Percentiles rank a stretch among this genome's conserved stretches.
Conservation (phyloP, 2,888 invertebrate genomes). For the Ptychoptera contaminata region DNA sequence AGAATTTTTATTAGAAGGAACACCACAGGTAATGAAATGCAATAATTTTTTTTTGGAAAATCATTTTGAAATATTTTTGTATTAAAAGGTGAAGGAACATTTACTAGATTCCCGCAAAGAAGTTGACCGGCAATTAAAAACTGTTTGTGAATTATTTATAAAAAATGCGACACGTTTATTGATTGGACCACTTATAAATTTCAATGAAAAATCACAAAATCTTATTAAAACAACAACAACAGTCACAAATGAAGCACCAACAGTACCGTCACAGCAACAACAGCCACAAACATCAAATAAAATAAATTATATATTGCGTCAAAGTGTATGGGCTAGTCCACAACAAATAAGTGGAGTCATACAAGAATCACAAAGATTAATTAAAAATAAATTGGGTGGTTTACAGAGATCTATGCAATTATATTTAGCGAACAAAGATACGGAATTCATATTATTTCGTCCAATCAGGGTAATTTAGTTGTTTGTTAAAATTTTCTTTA, state of each 20-base stretch:
- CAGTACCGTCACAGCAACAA: not conserved
- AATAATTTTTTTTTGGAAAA: no score
- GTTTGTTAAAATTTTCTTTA: constrained; percentile 10
- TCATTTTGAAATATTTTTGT: no score
- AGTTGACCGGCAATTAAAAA: constrained; percentile 84
- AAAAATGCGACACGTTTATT: constrained; percentile 58
- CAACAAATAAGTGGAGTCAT: constrained; percentile 57
- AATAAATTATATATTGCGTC: constrained; percentile 25
- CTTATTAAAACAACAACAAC: constrained; percentile 11
- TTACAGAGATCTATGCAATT: constrained; percentile 84
- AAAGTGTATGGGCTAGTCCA: constrained; percentile 49
- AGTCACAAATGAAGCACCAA: constrained; percentile 8
- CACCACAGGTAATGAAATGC: constrained; percentile 65
- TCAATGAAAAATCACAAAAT: constrained; percentile 53
- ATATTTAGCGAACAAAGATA: constrained; percentile 91
- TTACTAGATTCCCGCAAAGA: constrained; percentile 89
- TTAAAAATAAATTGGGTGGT: constrained; percentile 63
- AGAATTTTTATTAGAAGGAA: constrained; percentile 83
- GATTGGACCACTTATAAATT: constrained; percentile 54
- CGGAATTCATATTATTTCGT: constrained; percentile 89
- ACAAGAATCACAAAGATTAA: constrained; percentile 57
- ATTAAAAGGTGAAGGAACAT: constrained; percentile 46
- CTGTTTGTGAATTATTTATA: constrained; percentile 79
- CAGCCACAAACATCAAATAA: constrained; percentile 11
- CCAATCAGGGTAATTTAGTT: constrained; percentile 82